Base-by-base conservation (phyloP, 2,113 vertebrate species). In the Eclectus roratus region DNA sequence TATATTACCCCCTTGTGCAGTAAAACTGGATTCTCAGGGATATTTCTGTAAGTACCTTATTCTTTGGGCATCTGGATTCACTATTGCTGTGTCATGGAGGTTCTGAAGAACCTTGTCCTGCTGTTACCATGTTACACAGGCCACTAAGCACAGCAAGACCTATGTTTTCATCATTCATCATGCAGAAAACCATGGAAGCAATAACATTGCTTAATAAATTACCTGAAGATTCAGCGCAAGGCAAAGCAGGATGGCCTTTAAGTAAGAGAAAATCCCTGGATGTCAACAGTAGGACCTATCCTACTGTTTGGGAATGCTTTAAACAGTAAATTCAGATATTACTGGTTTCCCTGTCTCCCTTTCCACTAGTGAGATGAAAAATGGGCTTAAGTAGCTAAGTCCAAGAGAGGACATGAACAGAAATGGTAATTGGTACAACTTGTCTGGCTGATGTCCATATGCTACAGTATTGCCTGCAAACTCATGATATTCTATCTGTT, bases 381-480 rank as follows among this genome's bases (percentile, higher is more conserved):
- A 11, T 43, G 8, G 37, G 8, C 18, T 56, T 41, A 66, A 71
- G n/a, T 43, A 58, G 16, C 25, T 52, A 28, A 12, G 31, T 31
- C n/a, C 18, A 39, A 25, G 1, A 61, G n/a, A 44, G 11, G 3
- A 58, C 18, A 78, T 0, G 0, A 79, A 66, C 7, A 70, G 46
- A 81, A 86, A 74, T 44, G 17, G 8, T n/a, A 65, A 50, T 24
- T 61, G 11, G 2, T 41, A 37, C 29, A 27, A 28, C 31, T 68
- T 10, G 10, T 66, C 23, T 68, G 28, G 39, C 17, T 66, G 41
- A 37, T 25, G 14, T 53, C 13, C 6, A 2, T 27, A 61, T 28
- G 10, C 25, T 43, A 33, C 15, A 69, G 29, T 17, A 58, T 13
- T 78, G 29, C 12, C 86, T 85, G 60, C 43, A 93, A 55, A 85